phyloP scores from a whole-genome alignment of 2,113 vertebrate genomes.

The Petrocephalus zakoni region DNA sequence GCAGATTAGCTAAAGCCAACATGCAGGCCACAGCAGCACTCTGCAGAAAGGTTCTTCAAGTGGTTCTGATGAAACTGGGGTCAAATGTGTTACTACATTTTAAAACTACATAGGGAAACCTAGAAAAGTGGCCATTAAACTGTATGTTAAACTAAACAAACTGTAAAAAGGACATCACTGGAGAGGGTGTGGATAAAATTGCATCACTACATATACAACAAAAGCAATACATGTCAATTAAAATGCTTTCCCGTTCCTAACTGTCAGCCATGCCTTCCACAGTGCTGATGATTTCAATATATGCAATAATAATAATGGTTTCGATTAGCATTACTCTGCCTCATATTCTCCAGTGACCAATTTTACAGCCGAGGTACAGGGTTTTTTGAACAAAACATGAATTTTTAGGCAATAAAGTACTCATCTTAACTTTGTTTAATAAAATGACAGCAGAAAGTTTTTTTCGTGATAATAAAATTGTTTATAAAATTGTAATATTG shows the following conservation, averaged over 20 bases:
- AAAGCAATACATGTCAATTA: background rate
- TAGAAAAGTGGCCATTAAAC: background rate
- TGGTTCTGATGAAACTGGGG: background rate
- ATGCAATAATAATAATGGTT: conserved; percentile 73
- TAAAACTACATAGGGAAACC: background rate
- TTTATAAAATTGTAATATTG: background rate
- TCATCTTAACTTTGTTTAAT: background rate
- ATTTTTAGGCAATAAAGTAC: background rate
- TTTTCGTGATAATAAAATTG: background rate
- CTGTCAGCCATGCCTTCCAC: conserved; percentile 52
- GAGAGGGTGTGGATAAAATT: background rate
- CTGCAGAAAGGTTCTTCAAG: background rate
- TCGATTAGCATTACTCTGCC: conserved; percentile 70
- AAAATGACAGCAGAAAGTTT: background rate
- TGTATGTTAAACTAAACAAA: background rate
- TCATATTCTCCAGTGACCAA: conserved; percentile 67
- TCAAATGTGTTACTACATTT: background rate
- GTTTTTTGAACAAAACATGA: conserved; percentile 49
- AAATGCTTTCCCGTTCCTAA: background rate
- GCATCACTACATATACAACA: background rate
- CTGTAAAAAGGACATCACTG: background rate
- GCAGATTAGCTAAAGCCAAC: background rate
- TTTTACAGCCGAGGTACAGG: conserved; percentile 58
- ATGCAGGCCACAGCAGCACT: background rate
- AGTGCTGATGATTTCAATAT: conserved; percentile 49